Evolutionary conservation across 1,140 invertebrate species (phyloP).

Genomic region (Physella acuta): DNA sequence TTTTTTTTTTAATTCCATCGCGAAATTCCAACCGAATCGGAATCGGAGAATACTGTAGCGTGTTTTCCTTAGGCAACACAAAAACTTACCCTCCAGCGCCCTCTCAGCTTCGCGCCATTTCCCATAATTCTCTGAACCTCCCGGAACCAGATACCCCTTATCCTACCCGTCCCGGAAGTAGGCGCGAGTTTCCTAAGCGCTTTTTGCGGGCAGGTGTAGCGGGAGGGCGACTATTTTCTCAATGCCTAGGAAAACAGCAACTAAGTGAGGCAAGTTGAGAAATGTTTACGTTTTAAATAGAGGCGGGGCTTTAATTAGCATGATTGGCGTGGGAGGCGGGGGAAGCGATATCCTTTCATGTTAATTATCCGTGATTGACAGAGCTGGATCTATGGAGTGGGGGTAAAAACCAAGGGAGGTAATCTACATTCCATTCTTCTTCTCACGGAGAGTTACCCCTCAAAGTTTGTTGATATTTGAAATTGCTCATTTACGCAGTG

Average conservation of each 20-base stretch:
- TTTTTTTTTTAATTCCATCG: no score
- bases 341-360: background rate
- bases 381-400: no score
- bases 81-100: no score
- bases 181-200: background rate
- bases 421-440: no score
- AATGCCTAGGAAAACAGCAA: conserved; percentile 7
- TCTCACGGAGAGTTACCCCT: no score
- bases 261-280: background rate
- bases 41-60: no score
- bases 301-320: background rate
- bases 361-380: conserved; percentile 6
- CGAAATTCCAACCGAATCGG: no score
- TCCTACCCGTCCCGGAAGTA: background rate
- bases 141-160: conserved; percentile 15
- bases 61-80: no score
- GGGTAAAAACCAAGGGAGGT: no score
- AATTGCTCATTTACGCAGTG: no score
- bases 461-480: no score
- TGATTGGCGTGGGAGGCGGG: background rate
- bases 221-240: conserved; percentile 18
- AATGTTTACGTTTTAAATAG: background rate
- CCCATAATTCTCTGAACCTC: conserved; percentile 8
- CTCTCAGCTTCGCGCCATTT: background rate
- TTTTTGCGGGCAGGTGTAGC: conserved; percentile 1